Base-by-base conservation (phyloP, 2,113 vertebrate species). In the Gobio gobio region DNA sequence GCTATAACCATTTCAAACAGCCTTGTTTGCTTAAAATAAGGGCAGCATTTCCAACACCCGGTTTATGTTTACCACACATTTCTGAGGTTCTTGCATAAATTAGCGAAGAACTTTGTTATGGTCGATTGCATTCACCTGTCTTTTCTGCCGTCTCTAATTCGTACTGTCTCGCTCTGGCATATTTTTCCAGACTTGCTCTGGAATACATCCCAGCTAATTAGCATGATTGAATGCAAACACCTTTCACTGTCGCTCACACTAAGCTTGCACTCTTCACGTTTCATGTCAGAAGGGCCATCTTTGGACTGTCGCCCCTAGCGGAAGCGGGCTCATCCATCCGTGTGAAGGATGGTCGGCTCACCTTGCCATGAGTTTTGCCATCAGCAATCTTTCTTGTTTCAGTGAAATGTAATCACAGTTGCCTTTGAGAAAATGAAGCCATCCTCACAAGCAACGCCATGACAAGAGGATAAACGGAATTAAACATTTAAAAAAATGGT, bases 161-260 rank as follows among this genome's bases (percentile, higher is more conserved):
- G 43, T 18, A 45, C 40, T 61, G 8, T 76, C 45, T 24, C 20
- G 18, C 54, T 61, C 16, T 63, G 8, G 29, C 16, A 45, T 18
- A 70, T 51, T 43, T 18, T 82, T 73, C 43, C 59, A 83, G 20
- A 45, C 51, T 43, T 54, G 29, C 70, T 70, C 33, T 9, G 29
- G 24, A 9, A 40, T 45, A 51, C 20, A 24, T 36, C 49, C 24
- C 7, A 26, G 5, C 64, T 82, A 64, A 91, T 89, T 68, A 81
- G 33, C n/a, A 77, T 12, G 18, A 16, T 68, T 84, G 73, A 76
- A 90, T 47, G 56, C 51, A 84, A 64, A 83, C 49, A 1, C 16
- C 14, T 49, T 68, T 59, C 76, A 78, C 20, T 59, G 29, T 78
- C 14, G 7, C 47, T 51, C 76, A 59, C 33, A 16, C 5, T 59